These are phyloP conservation scores for Nerophis ophidion DNA, from an alignment of 2,113 vertebrate species.

Conservation along the genomic window DNA sequence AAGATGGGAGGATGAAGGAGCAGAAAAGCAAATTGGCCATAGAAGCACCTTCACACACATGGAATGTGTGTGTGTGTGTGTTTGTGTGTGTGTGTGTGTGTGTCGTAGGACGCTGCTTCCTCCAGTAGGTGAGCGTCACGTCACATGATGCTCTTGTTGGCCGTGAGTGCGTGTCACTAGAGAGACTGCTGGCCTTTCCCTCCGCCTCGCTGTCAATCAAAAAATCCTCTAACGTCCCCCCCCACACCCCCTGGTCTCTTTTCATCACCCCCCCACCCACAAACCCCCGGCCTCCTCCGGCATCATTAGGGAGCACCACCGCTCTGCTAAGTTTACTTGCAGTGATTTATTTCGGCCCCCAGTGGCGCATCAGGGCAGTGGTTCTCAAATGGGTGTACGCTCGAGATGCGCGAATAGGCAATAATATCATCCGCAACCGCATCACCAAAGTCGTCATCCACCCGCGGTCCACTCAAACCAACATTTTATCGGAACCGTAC, in stretches of 20 bases:
- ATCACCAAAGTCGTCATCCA: too few relatives aligned
- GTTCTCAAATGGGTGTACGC: too few relatives aligned
- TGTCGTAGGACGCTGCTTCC: neutral
- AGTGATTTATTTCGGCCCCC: neutral
- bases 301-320: neutral
- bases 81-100: constrained; percentile 7
- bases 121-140: too few relatives aligned
- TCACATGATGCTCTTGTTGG: neutral
- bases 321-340: neutral
- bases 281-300: neutral
- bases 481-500: too few relatives aligned
- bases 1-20: neutral
- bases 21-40: constrained; percentile 13
- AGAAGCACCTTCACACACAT: neutral
- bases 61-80: neutral
- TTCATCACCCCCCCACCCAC: neutral
- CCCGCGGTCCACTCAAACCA: too few relatives aligned
- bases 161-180: constrained; percentile 12
- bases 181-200: constrained; percentile 44
- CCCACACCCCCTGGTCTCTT: neutral
- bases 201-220: constrained; percentile 37
- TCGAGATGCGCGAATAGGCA: too few relatives aligned
- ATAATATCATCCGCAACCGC: too few relatives aligned
- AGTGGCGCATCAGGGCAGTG: neutral
- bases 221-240: neutral